Evolutionary conservation across 2,113 vertebrate genomes (phyloP).

Genomic region (Progne subis): DNA sequence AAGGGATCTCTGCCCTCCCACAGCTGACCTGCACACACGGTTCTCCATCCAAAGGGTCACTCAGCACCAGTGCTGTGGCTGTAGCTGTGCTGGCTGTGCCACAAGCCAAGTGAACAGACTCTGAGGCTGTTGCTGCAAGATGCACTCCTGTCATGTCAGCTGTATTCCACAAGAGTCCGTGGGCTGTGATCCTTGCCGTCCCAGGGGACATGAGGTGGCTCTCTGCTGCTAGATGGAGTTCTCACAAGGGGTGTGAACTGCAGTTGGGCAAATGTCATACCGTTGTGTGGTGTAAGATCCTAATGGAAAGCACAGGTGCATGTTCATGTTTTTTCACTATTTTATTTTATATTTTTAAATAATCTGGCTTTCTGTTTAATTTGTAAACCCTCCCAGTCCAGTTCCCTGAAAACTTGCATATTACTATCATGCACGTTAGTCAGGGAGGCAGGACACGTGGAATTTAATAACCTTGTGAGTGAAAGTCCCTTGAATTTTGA

Average conservation of each 20-base stretch:
- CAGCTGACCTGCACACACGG: background rate
- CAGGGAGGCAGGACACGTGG: background rate
- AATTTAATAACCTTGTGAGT: background rate
- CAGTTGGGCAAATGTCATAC: background rate
- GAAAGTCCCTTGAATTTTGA: background rate
- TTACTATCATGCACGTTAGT: rapidly evolving
- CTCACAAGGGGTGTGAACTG: background rate
- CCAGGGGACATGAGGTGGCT: background rate
- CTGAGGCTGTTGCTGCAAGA: background rate
- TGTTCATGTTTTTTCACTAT: background rate
- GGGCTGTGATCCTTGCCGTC: background rate
- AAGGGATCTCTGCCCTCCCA: background rate
- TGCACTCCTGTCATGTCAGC: background rate
- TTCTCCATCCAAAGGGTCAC: background rate
- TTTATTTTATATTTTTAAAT: background rate
- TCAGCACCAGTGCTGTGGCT: background rate
- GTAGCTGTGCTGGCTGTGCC: background rate
- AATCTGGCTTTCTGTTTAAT: background rate
- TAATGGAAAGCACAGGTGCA: background rate
- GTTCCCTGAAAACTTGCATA: background rate
- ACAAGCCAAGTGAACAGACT: background rate
- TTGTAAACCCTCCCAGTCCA: background rate
- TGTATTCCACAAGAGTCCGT: background rate
- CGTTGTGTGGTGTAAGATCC: background rate
- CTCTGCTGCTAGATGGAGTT: background rate